Evolutionary conservation across 2,797 vertebrate genomes (phyloP).

Genomic region (Pelochelys cantorii): DNA sequence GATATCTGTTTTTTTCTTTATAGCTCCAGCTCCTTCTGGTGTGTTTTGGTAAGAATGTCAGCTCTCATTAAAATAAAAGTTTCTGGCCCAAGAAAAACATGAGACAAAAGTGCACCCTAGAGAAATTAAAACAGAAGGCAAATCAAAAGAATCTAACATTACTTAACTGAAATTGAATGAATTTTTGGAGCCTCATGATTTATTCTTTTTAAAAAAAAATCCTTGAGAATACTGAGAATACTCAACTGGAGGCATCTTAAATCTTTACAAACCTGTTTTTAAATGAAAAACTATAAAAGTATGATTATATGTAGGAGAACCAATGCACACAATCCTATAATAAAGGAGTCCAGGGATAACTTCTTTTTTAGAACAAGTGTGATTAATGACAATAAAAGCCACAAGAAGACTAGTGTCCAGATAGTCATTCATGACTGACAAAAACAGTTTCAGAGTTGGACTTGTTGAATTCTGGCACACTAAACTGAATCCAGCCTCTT

Average conservation of each 20-base stretch:
- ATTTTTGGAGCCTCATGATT: not conserved
- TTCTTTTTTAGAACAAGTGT: not conserved
- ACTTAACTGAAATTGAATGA: rapidly evolving
- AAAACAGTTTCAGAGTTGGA: not conserved
- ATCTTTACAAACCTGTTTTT: not conserved
- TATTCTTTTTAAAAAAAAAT: not conserved
- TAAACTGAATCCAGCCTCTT: rapidly evolving
- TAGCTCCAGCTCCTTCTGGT: not conserved
- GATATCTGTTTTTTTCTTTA: not conserved
- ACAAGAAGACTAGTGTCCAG: not conserved
- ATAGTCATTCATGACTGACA: not conserved
- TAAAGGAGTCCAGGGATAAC: not conserved
- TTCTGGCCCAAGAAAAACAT: not conserved
- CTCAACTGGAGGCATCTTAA: not conserved
- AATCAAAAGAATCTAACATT: not conserved
- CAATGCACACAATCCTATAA: not conserved
- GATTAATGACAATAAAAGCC: rapidly evolving
- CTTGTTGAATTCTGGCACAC: not conserved
- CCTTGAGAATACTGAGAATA: not conserved
- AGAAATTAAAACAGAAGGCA: not conserved
- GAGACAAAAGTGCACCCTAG: rapidly evolving
- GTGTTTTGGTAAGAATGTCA: not conserved
- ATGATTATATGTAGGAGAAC: not conserved
- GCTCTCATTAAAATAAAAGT: not conserved
- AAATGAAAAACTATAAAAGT: not conserved